A percentile compares a stretch with the other conserved stretches of the same genome.
Evolutionary conservation across 1,140 invertebrate species (phyloP).

Genomic region (Orchestia grillus): DNA sequence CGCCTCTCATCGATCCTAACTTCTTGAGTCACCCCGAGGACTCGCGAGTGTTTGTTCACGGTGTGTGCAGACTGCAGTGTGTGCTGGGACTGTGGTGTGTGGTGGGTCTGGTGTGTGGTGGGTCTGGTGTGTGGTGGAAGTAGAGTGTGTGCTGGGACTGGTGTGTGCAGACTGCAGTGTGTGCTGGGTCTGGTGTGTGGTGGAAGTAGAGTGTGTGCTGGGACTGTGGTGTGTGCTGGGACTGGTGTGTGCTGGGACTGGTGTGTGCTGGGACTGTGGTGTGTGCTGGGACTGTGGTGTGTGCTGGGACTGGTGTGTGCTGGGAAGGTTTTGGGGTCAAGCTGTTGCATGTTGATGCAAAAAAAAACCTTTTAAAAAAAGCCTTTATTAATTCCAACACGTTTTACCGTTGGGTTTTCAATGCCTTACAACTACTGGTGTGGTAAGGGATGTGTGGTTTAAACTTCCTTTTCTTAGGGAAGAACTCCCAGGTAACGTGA

Average conservation of each 20-base stretch:
- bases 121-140: neutral
- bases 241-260: neutral
- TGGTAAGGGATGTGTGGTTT: no score
- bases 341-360: no score
- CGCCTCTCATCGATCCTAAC: constrained; percentile 75
- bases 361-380: no score
- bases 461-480: no score
- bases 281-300: neutral
- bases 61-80: constrained; percentile 56
- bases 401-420: no score
- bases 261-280: neutral
- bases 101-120: no score
- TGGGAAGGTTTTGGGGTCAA: no score
- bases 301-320: no score
- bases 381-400: no score
- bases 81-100: no score
- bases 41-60: constrained; percentile 68
- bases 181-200: neutral
- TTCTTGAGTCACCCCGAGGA: constrained; percentile 71
- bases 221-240: neutral
- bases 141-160: neutral
- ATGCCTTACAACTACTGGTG: no score
- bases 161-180: neutral
- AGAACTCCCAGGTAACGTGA: no score
- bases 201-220: neutral